Conservation (phyloP, 1,140 invertebrate genomes). For the Halesus radiatus region DNA sequence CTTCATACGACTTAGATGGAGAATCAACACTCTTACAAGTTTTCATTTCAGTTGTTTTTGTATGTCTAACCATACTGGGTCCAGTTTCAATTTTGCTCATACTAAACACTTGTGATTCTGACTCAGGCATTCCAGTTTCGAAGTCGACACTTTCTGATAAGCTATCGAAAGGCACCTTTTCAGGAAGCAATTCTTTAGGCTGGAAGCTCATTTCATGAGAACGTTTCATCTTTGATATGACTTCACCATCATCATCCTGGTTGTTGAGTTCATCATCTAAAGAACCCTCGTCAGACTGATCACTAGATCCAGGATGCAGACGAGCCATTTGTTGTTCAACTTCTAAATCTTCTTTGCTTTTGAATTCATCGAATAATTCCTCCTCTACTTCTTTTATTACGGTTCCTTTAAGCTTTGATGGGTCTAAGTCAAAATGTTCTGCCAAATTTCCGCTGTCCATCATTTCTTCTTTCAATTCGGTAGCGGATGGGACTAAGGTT, state of each 20-base stretch:
- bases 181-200: constrained; percentile 73
- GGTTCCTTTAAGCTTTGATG: constrained; percentile 60
- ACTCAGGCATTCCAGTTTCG: constrained; percentile 51
- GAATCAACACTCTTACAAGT: constrained; percentile 44
- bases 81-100: constrained; percentile 57
- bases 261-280: constrained; percentile 62
- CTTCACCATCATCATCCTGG: constrained; percentile 61
- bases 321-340: constrained; percentile 33
- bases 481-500: constrained; percentile 87
- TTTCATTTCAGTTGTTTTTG: constrained; percentile 47
- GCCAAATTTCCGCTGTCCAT: constrained; percentile 69
- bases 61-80: constrained; percentile 49
- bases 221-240: constrained; percentile 83
- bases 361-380: constrained; percentile 9
- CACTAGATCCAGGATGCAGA: constrained; percentile 51
- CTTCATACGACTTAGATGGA: constrained; percentile 51
- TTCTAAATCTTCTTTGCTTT: constrained; percentile 47
- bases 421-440: constrained; percentile 67
- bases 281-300: constrained; percentile 69
- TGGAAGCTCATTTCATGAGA: constrained; percentile 93
- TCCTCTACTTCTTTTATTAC: constrained; percentile 59
- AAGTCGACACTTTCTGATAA: constrained; percentile 65
- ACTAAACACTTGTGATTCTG: constrained; percentile 55
- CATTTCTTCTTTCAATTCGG: constrained; percentile 72
- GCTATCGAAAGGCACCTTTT: constrained; percentile 65